Evolutionary conservation across 2,888 invertebrate genomes (phyloP).

Genomic region (Archips xylosteana): DNA sequence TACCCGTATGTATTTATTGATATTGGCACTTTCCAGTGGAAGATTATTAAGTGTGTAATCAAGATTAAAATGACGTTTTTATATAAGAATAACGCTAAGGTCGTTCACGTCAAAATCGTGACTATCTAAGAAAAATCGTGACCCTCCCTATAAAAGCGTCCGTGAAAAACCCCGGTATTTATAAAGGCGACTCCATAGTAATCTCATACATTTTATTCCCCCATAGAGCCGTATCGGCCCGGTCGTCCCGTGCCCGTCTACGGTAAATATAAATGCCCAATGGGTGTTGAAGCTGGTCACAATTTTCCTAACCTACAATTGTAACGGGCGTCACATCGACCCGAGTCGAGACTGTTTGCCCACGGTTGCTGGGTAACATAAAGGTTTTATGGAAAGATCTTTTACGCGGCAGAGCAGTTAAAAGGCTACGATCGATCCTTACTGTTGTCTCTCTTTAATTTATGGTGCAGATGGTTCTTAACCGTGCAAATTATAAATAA

Average conservation of each 20-base stretch:
- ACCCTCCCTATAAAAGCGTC: too few species aligned
- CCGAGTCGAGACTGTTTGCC: constrained; percentile 58
- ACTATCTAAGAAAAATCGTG: too few species aligned
- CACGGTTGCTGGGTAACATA: constrained; percentile 57
- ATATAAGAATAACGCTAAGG: too few species aligned
- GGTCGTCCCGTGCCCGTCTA: neutral
- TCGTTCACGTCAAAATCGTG: too few species aligned
- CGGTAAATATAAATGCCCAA: neutral
- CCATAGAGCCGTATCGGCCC: neutral
- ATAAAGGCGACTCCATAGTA: too few species aligned
- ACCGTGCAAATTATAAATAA: neutral
- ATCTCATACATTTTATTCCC: neutral
- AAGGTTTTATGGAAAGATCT: constrained; percentile 50
- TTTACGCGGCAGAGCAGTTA: constrained; percentile 5
- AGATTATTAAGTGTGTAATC: too few species aligned
- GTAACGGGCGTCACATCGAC: constrained; percentile 50
- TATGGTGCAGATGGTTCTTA: neutral
- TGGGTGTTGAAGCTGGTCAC: neutral
- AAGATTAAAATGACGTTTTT: too few species aligned
- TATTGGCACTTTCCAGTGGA: too few species aligned
- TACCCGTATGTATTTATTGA: too few species aligned
- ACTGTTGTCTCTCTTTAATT: constrained; percentile 6
- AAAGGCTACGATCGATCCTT: constrained; percentile 1
- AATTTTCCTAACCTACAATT: constrained; percentile 1
- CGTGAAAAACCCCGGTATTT: too few species aligned